Conservation (phyloP, 2,797 vertebrate genomes). For the Urosaurus nigricauda region DNA sequence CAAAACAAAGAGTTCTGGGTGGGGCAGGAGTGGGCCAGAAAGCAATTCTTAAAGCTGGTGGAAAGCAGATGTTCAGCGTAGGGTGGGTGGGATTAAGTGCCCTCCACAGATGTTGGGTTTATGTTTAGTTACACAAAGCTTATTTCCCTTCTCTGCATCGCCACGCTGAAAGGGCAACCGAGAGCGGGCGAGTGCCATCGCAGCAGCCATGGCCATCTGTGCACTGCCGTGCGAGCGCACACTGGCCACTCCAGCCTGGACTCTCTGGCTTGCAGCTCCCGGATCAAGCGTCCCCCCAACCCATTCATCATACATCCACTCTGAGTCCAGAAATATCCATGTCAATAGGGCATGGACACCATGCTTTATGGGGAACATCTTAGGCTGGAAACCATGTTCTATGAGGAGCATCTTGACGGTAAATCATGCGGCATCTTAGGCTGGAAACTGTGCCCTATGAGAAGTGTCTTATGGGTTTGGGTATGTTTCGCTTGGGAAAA, state of each 20-base stretch:
- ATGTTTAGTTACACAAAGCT: constrained; percentile 32
- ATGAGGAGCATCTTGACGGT: no score
- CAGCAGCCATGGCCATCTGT: not conserved
- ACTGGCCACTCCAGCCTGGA: not conserved
- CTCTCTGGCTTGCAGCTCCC: not conserved
- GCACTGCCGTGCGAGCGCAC: not conserved
- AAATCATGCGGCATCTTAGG: no score
- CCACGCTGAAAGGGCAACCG: not conserved
- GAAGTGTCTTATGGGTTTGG: no score
- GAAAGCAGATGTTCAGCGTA: constrained; percentile 10
- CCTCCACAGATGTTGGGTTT: constrained; percentile 23
- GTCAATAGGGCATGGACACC: not conserved
- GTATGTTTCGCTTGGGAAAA: no score
- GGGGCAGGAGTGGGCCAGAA: not conserved
- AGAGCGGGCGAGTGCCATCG: not conserved
- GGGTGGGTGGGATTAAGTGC: not conserved
- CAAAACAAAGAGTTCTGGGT: not conserved
- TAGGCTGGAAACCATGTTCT: no score
- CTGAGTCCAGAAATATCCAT: no score
- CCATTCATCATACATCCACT: not conserved
- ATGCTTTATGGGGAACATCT: no score
- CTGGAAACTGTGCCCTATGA: no score
- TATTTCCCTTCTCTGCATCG: not conserved
- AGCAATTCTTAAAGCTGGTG: not conserved
- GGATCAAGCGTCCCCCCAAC: not conserved